Base-by-base conservation (phyloP, 2,113 vertebrate species). In the Bolborhynchus lineola region DNA sequence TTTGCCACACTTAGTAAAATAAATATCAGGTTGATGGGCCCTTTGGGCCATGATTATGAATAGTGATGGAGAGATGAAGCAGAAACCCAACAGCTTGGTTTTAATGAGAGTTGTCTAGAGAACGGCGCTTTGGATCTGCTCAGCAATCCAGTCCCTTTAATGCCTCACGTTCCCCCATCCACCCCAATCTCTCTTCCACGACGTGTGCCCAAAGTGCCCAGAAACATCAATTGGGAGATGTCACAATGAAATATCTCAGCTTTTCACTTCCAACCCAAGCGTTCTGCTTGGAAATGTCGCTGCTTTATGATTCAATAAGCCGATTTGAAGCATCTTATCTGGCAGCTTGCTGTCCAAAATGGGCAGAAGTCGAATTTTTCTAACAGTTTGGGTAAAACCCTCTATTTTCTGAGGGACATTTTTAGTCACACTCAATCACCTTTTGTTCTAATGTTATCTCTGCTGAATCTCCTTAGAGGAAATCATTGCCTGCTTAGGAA, bases 231-330 rank as follows among this genome's bases (percentile, higher is more conserved):
- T 11, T 75, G 95, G 90, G 93, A 96, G 87, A 93, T 94, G 96
- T 96, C 95, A 93, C 67, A 33, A 95, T 87, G 95, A 94, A 86
- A 96, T 86, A 84, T 84, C 95, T 91, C 95, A 94, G 92, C 96
- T 76, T 69, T 96, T 95, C 96, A 92, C 92, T 94, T 97, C 96
- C 96, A 96, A 96, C 95, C 86, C 33, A 41, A 94, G 65, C 1
- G 5, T 75, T 95, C 83, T 70, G 92, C 95, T 44, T 91, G 69
- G 1, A 87, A 92, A 96, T 84, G 90, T 79, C 28, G 39, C 18
- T 20, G 28, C 7, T 92, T 94, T 83, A 84, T 64, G 92, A 95
- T 91, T 94, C 93, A 95, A 89, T 96, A 96, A 96, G 90, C 92
- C 28, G 74, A 96, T 96, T 96, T 94, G 72, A 93, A 81, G 67